Percentiles rank a stretch among this genome's conserved stretches.
Evolutionary conservation across 2,888 invertebrate species (phyloP).

Genomic region (Beris morrisii): DNA sequence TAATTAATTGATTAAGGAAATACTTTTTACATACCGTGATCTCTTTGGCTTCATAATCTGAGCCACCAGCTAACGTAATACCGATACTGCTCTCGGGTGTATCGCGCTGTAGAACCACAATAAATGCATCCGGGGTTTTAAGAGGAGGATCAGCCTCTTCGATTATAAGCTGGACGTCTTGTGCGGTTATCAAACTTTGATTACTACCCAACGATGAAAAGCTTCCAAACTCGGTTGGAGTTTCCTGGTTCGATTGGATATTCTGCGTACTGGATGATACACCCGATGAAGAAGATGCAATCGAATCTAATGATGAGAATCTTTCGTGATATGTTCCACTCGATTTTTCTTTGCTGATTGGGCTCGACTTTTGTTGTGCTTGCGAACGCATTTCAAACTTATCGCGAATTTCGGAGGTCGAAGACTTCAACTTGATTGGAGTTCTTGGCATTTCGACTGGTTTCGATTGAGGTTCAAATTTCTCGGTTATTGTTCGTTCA

Average conservation of each 20-base stretch:
- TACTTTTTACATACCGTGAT: conserved; percentile 69
- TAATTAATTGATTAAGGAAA: no score
- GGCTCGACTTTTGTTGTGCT: conserved; percentile 33
- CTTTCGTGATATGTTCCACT: conserved; percentile 50
- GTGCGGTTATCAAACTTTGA: conserved; percentile 56
- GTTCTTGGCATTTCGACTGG: conserved; percentile 21
- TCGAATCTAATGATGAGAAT: conserved; percentile 55
- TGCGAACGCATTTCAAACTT: conserved; percentile 51
- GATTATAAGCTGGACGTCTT: conserved; percentile 65
- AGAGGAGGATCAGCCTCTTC: conserved; percentile 69
- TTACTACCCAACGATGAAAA: conserved; percentile 57
- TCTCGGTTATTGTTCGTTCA: conserved; percentile 26
- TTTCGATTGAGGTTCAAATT: conserved; percentile 10
- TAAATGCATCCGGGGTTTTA: conserved; percentile 64
- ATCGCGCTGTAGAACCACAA: conserved; percentile 69
- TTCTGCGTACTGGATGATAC: conserved; percentile 55
- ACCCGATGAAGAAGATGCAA: conserved; percentile 56
- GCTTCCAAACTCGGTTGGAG: conserved; percentile 55
- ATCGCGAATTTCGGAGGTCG: conserved; percentile 54
- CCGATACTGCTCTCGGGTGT: conserved; percentile 76
- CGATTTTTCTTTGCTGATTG: conserved; percentile 34
- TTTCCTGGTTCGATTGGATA: conserved; percentile 52
- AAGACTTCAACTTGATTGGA: conserved; percentile 40
- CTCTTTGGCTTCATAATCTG: conserved; percentile 89
- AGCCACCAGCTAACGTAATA: conserved; percentile 84